Evolutionary conservation across 2,113 vertebrate species (phyloP).

Genomic region (Tautogolabrus adspersus): DNA sequence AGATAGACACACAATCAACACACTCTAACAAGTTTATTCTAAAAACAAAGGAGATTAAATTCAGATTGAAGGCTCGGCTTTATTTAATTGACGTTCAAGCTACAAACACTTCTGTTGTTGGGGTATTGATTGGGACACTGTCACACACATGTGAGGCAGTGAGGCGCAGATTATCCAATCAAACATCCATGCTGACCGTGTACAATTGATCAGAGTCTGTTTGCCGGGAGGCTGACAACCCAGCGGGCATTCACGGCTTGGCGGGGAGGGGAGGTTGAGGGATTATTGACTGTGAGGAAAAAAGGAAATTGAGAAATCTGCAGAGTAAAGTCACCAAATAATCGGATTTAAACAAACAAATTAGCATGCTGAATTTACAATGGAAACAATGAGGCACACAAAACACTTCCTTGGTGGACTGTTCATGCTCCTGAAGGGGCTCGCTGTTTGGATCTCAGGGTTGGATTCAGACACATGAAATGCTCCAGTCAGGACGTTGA

Average conservation of each 20-base stretch:
- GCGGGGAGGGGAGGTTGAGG: slow-evolving; percentile 2
- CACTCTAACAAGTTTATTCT: background rate
- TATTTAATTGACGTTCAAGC: slow-evolving; percentile 31
- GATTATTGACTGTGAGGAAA: slow-evolving; percentile 63
- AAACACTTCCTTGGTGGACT: slow-evolving; percentile 11
- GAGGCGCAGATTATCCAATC: slow-evolving; percentile 69
- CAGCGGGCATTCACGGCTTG: slow-evolving; percentile 46
- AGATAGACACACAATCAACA: background rate
- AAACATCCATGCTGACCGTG: slow-evolving; percentile 55
- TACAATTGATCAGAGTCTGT: slow-evolving; percentile 61
- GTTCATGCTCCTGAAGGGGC: slow-evolving; percentile 9
- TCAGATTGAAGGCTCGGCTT: slow-evolving; percentile 22
- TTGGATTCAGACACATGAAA: slow-evolving; percentile 8
- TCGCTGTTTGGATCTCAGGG: slow-evolving; percentile 1
- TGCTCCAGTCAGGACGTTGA: background rate
- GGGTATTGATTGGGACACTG: slow-evolving; percentile 38
- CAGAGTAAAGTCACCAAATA: slow-evolving; percentile 52
- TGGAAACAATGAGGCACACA: slow-evolving; percentile 8
- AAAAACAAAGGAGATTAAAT: slow-evolving; percentile 6
- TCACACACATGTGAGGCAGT: slow-evolving; percentile 31
- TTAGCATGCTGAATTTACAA: slow-evolving; percentile 43
- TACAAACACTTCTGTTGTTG: slow-evolving; percentile 23
- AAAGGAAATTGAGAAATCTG: slow-evolving; percentile 59
- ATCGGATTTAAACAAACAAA: slow-evolving; percentile 67
- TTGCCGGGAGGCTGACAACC: slow-evolving; percentile 41